A percentile compares a stretch with the other conserved stretches of the same genome.
phyloP scores from a whole-genome alignment of 2,888 invertebrate species.

The Chironomus riparius region DNA sequence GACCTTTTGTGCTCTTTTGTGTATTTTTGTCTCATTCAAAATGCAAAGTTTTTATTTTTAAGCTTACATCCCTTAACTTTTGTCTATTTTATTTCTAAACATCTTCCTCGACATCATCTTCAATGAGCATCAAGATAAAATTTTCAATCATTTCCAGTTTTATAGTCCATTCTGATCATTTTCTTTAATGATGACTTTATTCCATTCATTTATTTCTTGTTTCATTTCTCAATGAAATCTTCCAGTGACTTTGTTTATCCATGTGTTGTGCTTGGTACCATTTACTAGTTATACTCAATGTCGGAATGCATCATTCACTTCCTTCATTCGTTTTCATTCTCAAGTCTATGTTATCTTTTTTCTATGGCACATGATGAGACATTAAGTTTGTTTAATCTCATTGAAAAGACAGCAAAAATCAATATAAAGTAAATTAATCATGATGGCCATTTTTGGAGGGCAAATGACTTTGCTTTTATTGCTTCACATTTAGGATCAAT shows the following conservation, averaged over 20 bases:
- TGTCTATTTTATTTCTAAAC: too few relatives aligned
- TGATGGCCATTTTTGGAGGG: neutral
- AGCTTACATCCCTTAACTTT: too few relatives aligned
- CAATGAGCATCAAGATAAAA: neutral
- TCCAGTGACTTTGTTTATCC: too few relatives aligned
- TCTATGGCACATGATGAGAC: neutral
- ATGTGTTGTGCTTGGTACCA: neutral
- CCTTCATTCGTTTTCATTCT: neutral
- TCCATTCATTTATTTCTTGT: neutral
- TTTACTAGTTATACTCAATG: neutral
- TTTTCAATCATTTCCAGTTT: neutral
- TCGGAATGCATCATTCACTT: neutral
- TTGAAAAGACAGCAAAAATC: neutral
- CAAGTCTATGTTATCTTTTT: neutral
- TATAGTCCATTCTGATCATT: neutral
- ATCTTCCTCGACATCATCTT: too few relatives aligned
- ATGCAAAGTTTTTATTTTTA: too few relatives aligned
- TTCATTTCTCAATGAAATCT: too few relatives aligned
- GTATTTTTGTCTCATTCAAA: too few relatives aligned
- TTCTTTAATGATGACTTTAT: neutral
- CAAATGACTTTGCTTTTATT: too few relatives aligned
- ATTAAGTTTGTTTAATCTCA: neutral
- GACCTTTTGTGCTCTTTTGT: too few relatives aligned
- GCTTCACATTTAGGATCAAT: too few relatives aligned
- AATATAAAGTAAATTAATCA: neutral